Conservation (phyloP, 2,888 invertebrate species). For the Hydropsyche betteni region DNA sequence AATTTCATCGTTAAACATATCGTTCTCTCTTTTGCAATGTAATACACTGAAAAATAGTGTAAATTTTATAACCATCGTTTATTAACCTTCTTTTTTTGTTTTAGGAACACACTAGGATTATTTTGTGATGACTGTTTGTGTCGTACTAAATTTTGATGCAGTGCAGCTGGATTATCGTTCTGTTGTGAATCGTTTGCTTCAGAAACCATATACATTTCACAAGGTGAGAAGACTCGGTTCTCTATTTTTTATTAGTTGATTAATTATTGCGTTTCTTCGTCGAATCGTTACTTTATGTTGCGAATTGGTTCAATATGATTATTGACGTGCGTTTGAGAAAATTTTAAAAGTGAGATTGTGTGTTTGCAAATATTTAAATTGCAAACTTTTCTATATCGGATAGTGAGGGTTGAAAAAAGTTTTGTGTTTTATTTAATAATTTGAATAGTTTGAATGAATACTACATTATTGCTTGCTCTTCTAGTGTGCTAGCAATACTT, state of each 20-base stretch:
- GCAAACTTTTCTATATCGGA: no score
- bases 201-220: constrained; percentile 66
- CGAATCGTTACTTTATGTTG: not conserved
- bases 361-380: no score
- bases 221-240: constrained; percentile 58
- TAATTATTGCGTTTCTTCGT: not conserved
- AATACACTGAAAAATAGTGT: no score
- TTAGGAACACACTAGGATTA: constrained; percentile 53
- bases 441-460: no score
- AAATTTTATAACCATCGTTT: not conserved
- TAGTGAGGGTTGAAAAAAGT: no score
- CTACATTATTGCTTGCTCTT: no score
- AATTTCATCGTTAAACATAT: not conserved
- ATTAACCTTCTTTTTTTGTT: constrained; percentile 29
- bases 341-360: no score
- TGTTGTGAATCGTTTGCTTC: constrained; percentile 66
- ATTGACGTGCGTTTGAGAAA: no score
- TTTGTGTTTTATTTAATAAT: no score
- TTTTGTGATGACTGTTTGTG: constrained; percentile 70
- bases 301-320: no score
- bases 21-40: no score
- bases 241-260: not conserved
- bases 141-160: constrained; percentile 66
- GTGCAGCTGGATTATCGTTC: constrained; percentile 67
- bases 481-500: no score